Evolutionary conservation across 2,113 vertebrate genomes (phyloP).

Genomic region (Cacatua alba): DNA sequence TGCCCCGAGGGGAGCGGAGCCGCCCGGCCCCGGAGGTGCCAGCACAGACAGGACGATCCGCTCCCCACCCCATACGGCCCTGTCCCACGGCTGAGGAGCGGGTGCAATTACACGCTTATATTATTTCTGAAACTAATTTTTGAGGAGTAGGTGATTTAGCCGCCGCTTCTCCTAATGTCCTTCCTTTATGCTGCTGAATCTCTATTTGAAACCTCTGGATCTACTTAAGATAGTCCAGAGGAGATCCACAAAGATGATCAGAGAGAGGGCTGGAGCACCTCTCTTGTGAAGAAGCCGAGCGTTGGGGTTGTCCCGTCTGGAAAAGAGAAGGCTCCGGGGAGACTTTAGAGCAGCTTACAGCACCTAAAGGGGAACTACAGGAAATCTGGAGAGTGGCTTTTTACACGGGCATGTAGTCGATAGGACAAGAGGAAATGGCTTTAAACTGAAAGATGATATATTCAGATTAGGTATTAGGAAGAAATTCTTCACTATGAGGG

Average conservation of each 20-base stretch:
- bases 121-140: not conserved
- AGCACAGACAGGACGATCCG: not conserved
- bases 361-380: not conserved
- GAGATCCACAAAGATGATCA: not conserved
- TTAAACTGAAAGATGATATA: not conserved
- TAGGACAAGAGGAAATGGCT: not conserved
- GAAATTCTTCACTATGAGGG: not conserved
- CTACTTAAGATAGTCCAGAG: not conserved
- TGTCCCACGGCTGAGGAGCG: not conserved
- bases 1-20: not conserved
- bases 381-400: not conserved
- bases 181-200: not conserved
- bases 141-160: not conserved
- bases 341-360: not conserved
- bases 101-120: fast-evolving
- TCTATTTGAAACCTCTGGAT: not conserved
- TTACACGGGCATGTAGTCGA: not conserved
- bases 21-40: fast-evolving
- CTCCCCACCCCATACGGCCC: not conserved
- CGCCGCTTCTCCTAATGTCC: not conserved
- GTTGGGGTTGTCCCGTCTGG: not conserved
- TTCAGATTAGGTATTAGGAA: not conserved
- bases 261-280: not conserved
- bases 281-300: not conserved
- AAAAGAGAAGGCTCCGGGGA: not conserved